A percentile compares a stretch with the other conserved stretches of the same genome.
These are phyloP conservation scores for Sclerodermus sp. DNA, from an alignment of 2,888 invertebrate genomes.

Conservation along the genomic window DNA sequence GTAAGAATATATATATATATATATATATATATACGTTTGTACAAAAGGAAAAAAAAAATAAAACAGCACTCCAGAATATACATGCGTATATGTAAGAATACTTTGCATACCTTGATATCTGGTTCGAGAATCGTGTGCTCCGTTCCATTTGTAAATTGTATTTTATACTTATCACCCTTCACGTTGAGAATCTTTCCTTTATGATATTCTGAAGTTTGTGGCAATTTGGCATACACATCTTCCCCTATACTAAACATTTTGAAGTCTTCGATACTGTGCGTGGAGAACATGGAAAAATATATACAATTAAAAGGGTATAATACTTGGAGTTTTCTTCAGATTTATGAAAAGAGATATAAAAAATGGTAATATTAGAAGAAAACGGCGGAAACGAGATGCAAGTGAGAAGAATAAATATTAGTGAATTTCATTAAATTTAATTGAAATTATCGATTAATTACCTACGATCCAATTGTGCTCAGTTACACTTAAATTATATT, in stretches of 20 bases:
- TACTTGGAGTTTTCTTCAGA: background rate
- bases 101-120: conserved; percentile 38
- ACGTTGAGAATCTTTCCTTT: conserved; percentile 38
- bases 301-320: background rate
- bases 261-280: conserved; percentile 27
- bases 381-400: too few relatives aligned
- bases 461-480: too few relatives aligned
- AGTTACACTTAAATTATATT: too few relatives aligned
- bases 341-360: background rate
- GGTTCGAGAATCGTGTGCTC: conserved; percentile 35
- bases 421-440: too few relatives aligned
- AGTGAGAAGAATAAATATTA: too few relatives aligned
- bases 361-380: too few relatives aligned
- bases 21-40: too few relatives aligned
- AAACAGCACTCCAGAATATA: background rate
- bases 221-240: conserved; percentile 45
- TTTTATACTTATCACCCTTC: conserved; percentile 38
- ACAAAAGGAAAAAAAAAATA: too few relatives aligned
- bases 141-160: conserved; percentile 42
- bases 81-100: background rate
- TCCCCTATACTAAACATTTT: conserved; percentile 39
- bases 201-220: conserved; percentile 34
- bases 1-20: conserved; percentile 7
- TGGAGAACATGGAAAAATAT: background rate
- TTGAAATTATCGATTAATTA: too few relatives aligned